A percentile compares a stretch with the other conserved stretches of the same genome.
phyloP scores from a whole-genome alignment of 1,140 invertebrate species.

The Nephila pilipes region DNA sequence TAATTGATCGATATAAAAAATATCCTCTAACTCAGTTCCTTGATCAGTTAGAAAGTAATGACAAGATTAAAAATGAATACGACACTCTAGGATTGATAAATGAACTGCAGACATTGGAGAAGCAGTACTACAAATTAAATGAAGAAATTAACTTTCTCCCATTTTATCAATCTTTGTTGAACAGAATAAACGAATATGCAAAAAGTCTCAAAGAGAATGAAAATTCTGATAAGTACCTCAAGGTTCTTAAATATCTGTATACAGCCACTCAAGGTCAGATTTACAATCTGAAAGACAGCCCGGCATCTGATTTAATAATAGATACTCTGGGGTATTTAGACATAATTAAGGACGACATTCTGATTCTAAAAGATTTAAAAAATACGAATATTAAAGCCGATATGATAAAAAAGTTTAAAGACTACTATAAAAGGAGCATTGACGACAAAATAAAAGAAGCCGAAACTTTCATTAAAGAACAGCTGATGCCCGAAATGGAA shows the following conservation, averaged over 20 bases:
- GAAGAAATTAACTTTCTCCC: neutral
- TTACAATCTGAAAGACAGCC: neutral
- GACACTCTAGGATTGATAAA: neutral
- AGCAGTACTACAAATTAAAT: conserved; percentile 8
- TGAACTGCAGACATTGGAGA: neutral
- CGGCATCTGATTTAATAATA: neutral
- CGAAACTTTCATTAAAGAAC: neutral
- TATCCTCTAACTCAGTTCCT: neutral
- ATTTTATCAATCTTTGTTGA: conserved; percentile 10
- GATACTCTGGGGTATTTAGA: neutral
- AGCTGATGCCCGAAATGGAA: neutral
- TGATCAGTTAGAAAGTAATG: neutral
- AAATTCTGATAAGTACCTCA: neutral
- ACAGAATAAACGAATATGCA: neutral
- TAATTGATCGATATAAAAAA: neutral
- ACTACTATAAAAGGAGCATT: conserved; percentile 36
- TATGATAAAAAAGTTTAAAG: conserved; percentile 10
- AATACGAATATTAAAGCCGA: neutral
- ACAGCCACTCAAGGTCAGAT: neutral
- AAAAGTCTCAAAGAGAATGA: neutral
- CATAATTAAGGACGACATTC: neutral
- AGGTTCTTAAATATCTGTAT: conserved; percentile 39
- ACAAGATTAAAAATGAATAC: neutral
- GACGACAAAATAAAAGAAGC: conserved; percentile 44
- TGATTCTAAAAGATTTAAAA: neutral